phyloP scores from a whole-genome alignment of 2,113 vertebrate species.

The Empidonax alnorum region DNA sequence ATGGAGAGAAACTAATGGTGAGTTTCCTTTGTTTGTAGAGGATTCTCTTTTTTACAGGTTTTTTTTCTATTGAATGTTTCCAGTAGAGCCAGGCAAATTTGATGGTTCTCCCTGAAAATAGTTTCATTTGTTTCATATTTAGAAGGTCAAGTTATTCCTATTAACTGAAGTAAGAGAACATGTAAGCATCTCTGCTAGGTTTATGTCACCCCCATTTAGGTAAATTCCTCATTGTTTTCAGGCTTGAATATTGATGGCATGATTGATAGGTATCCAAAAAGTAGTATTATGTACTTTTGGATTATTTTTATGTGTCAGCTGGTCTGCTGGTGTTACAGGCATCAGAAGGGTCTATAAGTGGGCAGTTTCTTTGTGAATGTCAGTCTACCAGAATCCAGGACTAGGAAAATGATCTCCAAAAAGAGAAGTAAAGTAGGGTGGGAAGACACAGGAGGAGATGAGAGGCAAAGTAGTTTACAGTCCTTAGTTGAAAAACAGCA shows the following conservation, averaged over 20 bases:
- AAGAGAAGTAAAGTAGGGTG: not conserved
- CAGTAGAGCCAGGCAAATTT: not conserved
- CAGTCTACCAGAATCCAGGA: not conserved
- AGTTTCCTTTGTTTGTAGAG: not conserved
- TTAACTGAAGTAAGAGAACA: not conserved
- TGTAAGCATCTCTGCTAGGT: not conserved
- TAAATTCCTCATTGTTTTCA: not conserved
- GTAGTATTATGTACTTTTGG: not conserved
- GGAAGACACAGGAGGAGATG: not conserved
- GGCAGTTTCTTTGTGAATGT: not conserved
- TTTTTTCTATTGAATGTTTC: not conserved
- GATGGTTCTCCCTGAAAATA: not conserved
- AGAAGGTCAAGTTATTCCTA: not conserved
- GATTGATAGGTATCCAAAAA: not conserved
- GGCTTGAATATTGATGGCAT: not conserved
- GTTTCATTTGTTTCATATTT: not conserved
- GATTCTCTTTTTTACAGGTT: not conserved
- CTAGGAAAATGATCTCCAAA: not conserved
- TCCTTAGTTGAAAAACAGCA: not conserved
- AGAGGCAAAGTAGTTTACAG: not conserved
- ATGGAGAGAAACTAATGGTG: not conserved
- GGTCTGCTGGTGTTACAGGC: not conserved
- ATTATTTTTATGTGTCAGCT: not conserved
- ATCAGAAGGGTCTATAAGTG: not conserved
- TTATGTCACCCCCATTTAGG: not conserved